Evolutionary conservation across 2,113 vertebrate species (phyloP), one percentile per base, ranked within the genome.

Genomic region (Lutjanus erythropterus): DNA sequence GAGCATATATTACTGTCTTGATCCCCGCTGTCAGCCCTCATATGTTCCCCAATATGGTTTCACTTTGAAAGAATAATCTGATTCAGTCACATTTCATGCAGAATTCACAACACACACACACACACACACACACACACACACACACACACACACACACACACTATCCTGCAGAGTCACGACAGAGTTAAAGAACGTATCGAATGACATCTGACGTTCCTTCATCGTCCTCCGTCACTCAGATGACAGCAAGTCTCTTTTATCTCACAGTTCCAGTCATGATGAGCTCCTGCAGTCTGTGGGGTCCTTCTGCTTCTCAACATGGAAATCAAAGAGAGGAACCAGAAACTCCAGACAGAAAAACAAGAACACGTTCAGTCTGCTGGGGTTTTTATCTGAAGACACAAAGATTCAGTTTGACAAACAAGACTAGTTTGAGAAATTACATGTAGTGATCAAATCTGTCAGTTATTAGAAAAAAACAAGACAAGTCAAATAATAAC

Each of bases 11-110:
- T 78, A 77, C 61, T 23, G 46, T 68, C 47, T 74, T 88, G 83
- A 91, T 88, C 88, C 85, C 67, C 50, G 67, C 77, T 83, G 88
- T 87, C 87, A 76, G 75, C 56, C 59, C 84, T 84, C 78, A 77
- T 19, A 46, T 66, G 55, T 53, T 66, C 64, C 27, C 58, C 77
- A 81, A 33, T 65, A 59, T 62, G 62, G 49, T 53, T 84, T 59
- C 66, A 78, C 77, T 84, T 84, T 74, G 44, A 72, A 60, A 19
- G 9, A 42, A 37, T 81, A 60, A 72, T 80, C 37, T 55, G 50
- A 76, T 65, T 83, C 83, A 47, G 53, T 74, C 31, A 23, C 80
- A 23, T 27, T 58, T 70, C 61, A 75, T 66, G 21, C 59, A 76
- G 66, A 72, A 59, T 37, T 23, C 12, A 29, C n/a, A n/a, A n/a